phyloP scores from a whole-genome alignment of 2,888 invertebrate species.

The Erannis defoliaria region DNA sequence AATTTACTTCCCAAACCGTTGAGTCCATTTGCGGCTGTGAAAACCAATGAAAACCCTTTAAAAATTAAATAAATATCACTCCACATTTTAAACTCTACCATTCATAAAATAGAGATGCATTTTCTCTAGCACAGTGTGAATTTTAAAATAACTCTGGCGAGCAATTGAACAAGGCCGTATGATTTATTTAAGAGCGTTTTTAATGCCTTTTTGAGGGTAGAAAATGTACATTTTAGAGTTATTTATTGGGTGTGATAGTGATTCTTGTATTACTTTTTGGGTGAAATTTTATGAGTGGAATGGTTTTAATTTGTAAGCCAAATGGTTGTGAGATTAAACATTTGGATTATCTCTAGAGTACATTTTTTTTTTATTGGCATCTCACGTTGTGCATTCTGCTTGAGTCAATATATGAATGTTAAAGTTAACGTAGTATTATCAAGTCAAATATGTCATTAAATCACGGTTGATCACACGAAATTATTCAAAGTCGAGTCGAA shows the following conservation, averaged over 20 bases:
- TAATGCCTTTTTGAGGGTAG: conserved; percentile 45
- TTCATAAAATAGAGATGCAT: conserved; percentile 33
- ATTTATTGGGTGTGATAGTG: conserved; percentile 42
- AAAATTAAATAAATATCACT: conserved; percentile 45
- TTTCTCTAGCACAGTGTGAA: conserved; percentile 21
- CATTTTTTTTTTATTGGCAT: too few relatives aligned
- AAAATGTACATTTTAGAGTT: conserved; percentile 46
- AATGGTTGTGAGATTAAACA: neutral
- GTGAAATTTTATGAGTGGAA: neutral
- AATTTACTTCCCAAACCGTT: conserved; percentile 48
- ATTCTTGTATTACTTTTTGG: conserved; percentile 24
- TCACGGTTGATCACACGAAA: too few relatives aligned
- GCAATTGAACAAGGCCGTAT: conserved; percentile 39
- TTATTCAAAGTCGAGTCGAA: too few relatives aligned
- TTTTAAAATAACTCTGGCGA: conserved; percentile 36
- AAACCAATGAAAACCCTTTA: conserved; percentile 42
- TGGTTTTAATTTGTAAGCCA: neutral
- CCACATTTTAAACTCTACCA: conserved; percentile 36
- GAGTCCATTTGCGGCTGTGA: conserved; percentile 44
- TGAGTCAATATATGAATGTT: too few relatives aligned
- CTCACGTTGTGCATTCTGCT: too few relatives aligned
- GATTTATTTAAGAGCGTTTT: conserved; percentile 48
- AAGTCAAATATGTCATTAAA: too few relatives aligned
- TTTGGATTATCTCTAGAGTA: too few relatives aligned
- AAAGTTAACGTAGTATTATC: too few relatives aligned